A percentile compares a stretch with the other conserved stretches of the same genome.
Conservation (phyloP, 2,888 invertebrate species). For the Dastarcus helophoroides region DNA sequence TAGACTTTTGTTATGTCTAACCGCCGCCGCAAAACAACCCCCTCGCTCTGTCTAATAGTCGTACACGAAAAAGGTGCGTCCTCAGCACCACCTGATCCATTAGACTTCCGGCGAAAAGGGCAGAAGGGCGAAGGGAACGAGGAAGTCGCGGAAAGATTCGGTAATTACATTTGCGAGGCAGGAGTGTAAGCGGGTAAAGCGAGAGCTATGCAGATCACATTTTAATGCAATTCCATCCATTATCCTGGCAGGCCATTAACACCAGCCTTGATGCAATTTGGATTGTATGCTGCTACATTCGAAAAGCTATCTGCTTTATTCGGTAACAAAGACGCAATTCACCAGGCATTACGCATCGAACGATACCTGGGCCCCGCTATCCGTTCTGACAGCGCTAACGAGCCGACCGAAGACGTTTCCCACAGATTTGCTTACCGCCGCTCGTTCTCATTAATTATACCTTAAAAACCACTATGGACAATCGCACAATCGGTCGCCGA, state of each 20-base stretch:
- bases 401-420: too few relatives aligned
- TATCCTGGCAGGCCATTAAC: constrained; percentile 41
- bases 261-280: constrained; percentile 39
- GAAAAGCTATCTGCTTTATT: constrained; percentile 36
- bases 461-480: too few relatives aligned
- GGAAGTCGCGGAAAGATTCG: constrained; percentile 31
- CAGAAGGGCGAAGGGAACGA: constrained; percentile 9
- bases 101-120: constrained; percentile 20
- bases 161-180: constrained; percentile 32
- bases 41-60: constrained; percentile 26
- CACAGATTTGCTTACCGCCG: too few relatives aligned
- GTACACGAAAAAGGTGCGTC: constrained; percentile 30
- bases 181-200: constrained; percentile 34
- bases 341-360: constrained; percentile 31
- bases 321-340: constrained; percentile 32
- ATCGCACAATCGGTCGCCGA: too few relatives aligned
- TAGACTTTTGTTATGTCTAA: too few relatives aligned
- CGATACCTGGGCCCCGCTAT: too few relatives aligned
- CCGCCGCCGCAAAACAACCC: too few relatives aligned
- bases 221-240: constrained; percentile 44
- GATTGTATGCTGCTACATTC: constrained; percentile 32
- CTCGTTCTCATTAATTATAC: constrained; percentile 12
- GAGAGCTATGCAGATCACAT: constrained; percentile 42
- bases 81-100: constrained; percentile 30
- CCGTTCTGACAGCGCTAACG: too few relatives aligned